Conservation (phyloP, 1,140 invertebrate species). For the Drosophila sulfurigaster region DNA sequence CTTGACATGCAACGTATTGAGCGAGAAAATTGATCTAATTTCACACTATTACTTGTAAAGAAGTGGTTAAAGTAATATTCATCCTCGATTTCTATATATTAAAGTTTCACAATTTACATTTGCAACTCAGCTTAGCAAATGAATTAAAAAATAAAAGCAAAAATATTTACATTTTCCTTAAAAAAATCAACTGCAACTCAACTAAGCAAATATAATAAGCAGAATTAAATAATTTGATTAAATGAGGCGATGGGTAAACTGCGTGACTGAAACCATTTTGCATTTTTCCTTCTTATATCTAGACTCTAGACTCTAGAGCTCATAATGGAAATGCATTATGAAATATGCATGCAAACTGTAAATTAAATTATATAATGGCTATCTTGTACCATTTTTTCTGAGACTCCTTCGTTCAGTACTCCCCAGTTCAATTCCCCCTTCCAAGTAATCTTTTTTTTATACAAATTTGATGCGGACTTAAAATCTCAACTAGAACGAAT, state of each 20-base stretch:
- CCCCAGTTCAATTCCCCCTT: constrained; percentile 5
- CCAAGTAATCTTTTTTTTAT: constrained; percentile 24
- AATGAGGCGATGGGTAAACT: constrained; percentile 2
- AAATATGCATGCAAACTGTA: constrained; percentile 6
- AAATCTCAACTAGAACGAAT: constrained; percentile 69
- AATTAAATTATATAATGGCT: constrained; percentile 5
- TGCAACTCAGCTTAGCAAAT: too few species aligned
- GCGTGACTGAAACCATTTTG: constrained; percentile 22
- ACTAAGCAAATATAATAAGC: too few species aligned
- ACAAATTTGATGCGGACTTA: constrained; percentile 38
- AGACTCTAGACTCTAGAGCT: background rate
- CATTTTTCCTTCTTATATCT: constrained; percentile 8
- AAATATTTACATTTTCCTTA: background rate
- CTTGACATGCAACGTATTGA: background rate
- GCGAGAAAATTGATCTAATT: too few species aligned
- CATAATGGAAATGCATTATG: constrained; percentile 6
- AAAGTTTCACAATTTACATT: too few species aligned
- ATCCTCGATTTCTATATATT: too few species aligned
- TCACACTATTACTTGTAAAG: too few species aligned
- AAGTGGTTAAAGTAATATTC: too few species aligned
- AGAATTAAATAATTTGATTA: background rate
- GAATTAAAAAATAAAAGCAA: too few species aligned
- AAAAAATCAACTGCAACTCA: background rate
- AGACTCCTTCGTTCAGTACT: background rate
- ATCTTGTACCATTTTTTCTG: background rate